Evolutionary conservation across 1,140 invertebrate species (phyloP), one percentile per base, ranked within the genome.

Genomic region (Tetramorium parvispinum): DNA sequence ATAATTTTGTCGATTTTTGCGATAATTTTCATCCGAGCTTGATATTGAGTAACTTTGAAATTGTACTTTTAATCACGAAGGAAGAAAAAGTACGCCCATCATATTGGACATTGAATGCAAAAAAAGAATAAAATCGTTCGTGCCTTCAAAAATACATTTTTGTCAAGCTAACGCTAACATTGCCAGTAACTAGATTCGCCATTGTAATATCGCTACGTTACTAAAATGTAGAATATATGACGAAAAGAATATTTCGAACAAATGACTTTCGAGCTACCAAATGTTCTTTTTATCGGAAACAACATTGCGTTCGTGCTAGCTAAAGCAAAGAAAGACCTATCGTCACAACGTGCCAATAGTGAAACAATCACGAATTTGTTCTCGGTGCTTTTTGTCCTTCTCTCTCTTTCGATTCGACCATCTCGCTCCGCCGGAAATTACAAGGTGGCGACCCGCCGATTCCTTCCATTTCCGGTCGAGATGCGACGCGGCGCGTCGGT

Each of bases 381-480:
- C 77, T 71, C 27, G 40, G 5, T 4, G 6, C 51, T 46, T 32
- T n/a, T 11, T 43, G 18, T 70, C n/a, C 32, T 40, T 81, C 51
- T 82, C 75, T 73, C 40, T 73, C 32, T 66, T 6, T 21, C 51
- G 57, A 68, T 82, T 59, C 86, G 66, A 53, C 32, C 65, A 49
- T 59, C 27, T 68, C 24, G 37, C 32, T 55, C 79, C 73, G 57
- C 59, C 89, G 89, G 89, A 90, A 91, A 91, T 91, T 91, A 90
- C 88, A 71, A 68, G 49, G 82, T 83, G 68, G 53, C 53, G 77
- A 68, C 66, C 78, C 63, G 65, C 78, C 65, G 86, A 86, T 90
- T 90, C 55, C 77, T 85, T 85, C 86, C 40, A 91, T 90, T 90
- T 91, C 89, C 89, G 89, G 82, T 43, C 65, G 86, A 90, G 86